Base-by-base conservation (phyloP, 2,888 invertebrate species). In the Chaetogeoica ovagalla region DNA sequence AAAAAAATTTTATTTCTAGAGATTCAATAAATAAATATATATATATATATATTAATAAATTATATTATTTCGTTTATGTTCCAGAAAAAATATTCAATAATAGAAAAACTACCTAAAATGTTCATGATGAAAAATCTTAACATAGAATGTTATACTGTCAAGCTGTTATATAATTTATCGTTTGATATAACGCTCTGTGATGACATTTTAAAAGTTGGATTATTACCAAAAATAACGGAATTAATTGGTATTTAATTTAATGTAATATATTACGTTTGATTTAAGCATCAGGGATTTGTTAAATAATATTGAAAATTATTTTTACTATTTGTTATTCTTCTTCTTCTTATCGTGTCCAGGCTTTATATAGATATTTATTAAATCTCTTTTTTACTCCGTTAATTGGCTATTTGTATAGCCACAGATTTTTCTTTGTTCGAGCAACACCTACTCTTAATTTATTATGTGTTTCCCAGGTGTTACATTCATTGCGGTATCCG, bases 111-210 rank as follows among this genome's bases (percentile, higher is more conserved):
- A 84, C 93, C 94, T 8, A 91, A 92, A 76, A 88, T 97, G 83
- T 88, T 98, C 83, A 91, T 91, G 85, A 90, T 90, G 59, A 89
- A 88, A 82, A 90, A 90, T 85, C 88, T 90, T 79, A 92, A 92
- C 87, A 88, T 95, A 83, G 90, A 94, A 48, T 93, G 94, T 87
- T 92, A 95, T 82, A 93, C 95, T 37, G 89, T 97, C 63, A 93
- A 95, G 85, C 88, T 98, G 77, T 88, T 99, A 30, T 95, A 96
- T 86, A 99, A 99, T 90, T 90, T 99, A 83, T 96, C 97, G 17
- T 99, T 99, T 88, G 98, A 98, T 86, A 89, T 92, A 37, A 92
- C 93, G 85, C 87, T 96, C 82, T 89, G 97, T 68, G 91, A 91
- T 84, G 93, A 93, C 88, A 97, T 99, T 92, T 91, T 98, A 83